Base-by-base conservation (phyloP, 2,113 vertebrate species). In the Plecotus auritus region DNA sequence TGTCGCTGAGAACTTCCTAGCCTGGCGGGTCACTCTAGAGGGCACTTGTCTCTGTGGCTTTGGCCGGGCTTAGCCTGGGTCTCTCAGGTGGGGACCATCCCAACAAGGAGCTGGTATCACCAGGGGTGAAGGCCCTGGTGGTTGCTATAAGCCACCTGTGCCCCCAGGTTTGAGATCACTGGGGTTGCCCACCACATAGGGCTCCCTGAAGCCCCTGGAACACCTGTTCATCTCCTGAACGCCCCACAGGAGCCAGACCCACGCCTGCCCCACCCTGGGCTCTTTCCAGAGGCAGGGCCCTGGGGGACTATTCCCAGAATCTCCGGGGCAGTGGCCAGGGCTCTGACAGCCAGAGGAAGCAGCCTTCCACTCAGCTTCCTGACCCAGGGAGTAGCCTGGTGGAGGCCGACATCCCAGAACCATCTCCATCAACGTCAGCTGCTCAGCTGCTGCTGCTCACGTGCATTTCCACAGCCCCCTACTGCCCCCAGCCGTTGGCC, bases 51-150 rank as follows among this genome's bases (percentile, higher is more conserved):
- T 51, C 42, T 6, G 20, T 23, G 35, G 5, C 59, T 81, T 64
- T 2, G 45, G n/a, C 66, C 51, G 54, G 51, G 81, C 30, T 45
- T n/a, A 7, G 40, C 80, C n/a, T 17, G n/a, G 9, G 26, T 18
- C 64, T 64, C 73, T 64, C 5, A 28, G 64, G 54, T 70, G 26
- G 81, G 67, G 37, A 67, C 67, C 28, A 18, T 2, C 13, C 42
- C 4, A 54, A 16, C 3, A 7, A 9, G 51, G 69, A 86, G 70
- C 28, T 69, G 69, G 51, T 23, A 13, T 37, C 85, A 37, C 72
- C n/a, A 45, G 96, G 81, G 87, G 88, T 82, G 77, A 93, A 95
- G 87, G 81, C 84, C 83, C 85, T 89, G 94, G 66, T n/a, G 9
- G 37, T 49, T 80, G 73, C 61, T 1, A 10, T 2, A 28, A 2